These are phyloP conservation scores for Lasioglossum vierecki DNA, from an alignment of 2,888 invertebrate genomes.

Conservation along the genomic window DNA sequence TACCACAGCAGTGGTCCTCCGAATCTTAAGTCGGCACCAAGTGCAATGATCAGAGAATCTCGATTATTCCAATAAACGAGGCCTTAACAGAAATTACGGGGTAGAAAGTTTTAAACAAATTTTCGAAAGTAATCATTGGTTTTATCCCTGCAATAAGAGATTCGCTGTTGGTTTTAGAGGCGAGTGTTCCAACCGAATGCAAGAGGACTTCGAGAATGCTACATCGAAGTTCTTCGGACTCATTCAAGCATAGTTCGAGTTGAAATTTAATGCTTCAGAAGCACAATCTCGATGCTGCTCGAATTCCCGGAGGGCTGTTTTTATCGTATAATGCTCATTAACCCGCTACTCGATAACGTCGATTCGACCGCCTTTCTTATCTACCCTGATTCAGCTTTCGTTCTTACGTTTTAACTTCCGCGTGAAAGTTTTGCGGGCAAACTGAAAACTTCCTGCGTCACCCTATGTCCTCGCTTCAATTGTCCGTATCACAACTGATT, in stretches of 20 bases:
- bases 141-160: neutral
- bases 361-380: conserved; percentile 55
- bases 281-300: conserved; percentile 31
- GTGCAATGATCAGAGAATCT: too few species aligned
- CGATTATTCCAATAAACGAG: too few species aligned
- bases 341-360: conserved; percentile 68
- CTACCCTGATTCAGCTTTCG: conserved; percentile 47
- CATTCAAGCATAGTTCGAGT: conserved; percentile 6
- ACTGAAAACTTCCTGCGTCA: conserved; percentile 61
- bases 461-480: conserved; percentile 59
- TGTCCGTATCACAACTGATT: conserved; percentile 51
- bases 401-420: conserved; percentile 65
- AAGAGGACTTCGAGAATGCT: neutral
- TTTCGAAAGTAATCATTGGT: neutral
- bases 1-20: too few species aligned
- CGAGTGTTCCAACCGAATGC: neutral
- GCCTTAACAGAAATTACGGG: neutral
- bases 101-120: neutral
- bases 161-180: neutral
- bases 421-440: conserved; percentile 60
- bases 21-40: too few species aligned
- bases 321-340: conserved; percentile 68
- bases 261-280: conserved; percentile 31
- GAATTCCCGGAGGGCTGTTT: conserved; percentile 49
- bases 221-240: conserved; percentile 14